These are phyloP conservation scores for Myotis lucifugus DNA, from an alignment of 2,113 vertebrate genomes.

Conservation along the genomic window DNA sequence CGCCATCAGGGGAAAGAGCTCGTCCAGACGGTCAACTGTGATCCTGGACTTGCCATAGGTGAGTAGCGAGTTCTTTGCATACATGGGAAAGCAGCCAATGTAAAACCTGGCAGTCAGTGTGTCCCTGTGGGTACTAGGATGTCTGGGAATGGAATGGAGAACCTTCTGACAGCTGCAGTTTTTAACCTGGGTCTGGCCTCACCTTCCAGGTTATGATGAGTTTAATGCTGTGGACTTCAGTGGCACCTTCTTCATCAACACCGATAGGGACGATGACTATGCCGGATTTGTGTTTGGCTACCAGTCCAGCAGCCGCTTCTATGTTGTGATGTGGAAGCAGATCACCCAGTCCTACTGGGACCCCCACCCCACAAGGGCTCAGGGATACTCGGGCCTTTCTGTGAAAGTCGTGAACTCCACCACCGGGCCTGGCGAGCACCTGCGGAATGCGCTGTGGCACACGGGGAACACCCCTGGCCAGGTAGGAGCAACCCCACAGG, in stretches of 20 bases:
- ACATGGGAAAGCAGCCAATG: neutral
- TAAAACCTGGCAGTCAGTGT: neutral
- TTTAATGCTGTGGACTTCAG: constrained; percentile 99
- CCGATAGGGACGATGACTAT: constrained; percentile 97
- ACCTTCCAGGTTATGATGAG: constrained; percentile 92
- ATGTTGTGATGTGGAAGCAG: constrained; percentile 99
- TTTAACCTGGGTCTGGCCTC: constrained; percentile 27
- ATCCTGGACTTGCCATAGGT: constrained; percentile 98
- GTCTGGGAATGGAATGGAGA: neutral
- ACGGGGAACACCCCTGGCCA: constrained; percentile 97
- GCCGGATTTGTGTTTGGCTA: constrained; percentile 99
- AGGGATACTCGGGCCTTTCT: constrained; percentile 97
- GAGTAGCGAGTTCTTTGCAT: constrained; percentile 65
- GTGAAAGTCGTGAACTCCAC: constrained; percentile 99
- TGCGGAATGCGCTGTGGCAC: constrained; percentile 98
- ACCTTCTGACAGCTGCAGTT: neutral
- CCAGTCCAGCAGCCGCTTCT: constrained; percentile 98
- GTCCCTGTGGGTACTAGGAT: neutral
- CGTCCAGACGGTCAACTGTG: constrained; percentile 99
- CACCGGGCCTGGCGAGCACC: constrained; percentile 97
- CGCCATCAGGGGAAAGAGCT: constrained; percentile 98
- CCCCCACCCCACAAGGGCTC: constrained; percentile 93
- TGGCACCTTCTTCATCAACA: constrained; percentile 99
- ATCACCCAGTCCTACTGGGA: constrained; percentile 99
- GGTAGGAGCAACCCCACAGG: constrained; percentile 80